Conservation (phyloP, 2,113 vertebrate genomes). For the Nyctereutes procyonoides region DNA sequence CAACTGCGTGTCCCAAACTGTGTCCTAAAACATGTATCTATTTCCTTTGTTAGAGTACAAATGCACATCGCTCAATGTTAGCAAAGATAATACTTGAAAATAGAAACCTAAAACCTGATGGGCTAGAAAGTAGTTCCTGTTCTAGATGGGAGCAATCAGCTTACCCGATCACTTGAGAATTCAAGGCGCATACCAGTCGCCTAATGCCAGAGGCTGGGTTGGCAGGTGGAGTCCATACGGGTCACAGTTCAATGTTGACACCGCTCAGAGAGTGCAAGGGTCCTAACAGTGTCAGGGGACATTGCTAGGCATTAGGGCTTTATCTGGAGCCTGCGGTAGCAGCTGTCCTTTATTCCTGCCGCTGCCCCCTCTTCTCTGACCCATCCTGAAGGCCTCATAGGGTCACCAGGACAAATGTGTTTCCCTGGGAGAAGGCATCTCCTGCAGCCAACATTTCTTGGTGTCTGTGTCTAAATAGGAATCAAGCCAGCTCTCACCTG, state of each 20-base stretch:
- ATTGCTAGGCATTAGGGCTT: neutral
- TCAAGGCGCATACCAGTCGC: neutral
- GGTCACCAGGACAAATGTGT: neutral
- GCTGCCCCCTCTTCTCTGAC: neutral
- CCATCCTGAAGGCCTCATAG: neutral
- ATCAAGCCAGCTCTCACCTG: neutral
- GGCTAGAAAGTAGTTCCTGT: neutral
- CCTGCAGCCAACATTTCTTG: neutral
- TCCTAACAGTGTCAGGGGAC: neutral
- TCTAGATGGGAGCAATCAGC: neutral
- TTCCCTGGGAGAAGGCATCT: neutral
- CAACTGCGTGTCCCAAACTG: neutral
- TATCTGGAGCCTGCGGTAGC: neutral
- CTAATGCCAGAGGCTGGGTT: neutral
- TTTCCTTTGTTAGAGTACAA: slow-evolving; percentile 9
- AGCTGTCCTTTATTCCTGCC: neutral
- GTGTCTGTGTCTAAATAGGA: neutral
- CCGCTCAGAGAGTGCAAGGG: neutral
- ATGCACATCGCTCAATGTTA: neutral
- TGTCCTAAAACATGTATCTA: neutral
- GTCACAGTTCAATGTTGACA: neutral
- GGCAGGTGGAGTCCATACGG: neutral
- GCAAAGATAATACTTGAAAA: slow-evolving; percentile 5
- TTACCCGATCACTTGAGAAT: neutral
- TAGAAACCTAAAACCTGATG: neutral